A percentile compares a stretch with the other conserved stretches of the same genome.
Conservation (phyloP, 1,140 invertebrate species). For the Cotesia glomerata region DNA sequence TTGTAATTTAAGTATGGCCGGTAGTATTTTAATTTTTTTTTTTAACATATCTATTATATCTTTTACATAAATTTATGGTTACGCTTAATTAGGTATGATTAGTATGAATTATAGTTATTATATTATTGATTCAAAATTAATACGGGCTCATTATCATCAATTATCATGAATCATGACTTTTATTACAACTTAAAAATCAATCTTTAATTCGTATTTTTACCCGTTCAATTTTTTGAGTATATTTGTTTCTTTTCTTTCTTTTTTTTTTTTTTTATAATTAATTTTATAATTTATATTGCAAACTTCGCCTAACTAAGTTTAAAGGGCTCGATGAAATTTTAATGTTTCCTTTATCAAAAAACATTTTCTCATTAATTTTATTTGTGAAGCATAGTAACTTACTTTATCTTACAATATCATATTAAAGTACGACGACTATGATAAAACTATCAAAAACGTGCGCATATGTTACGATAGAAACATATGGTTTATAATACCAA, state of each 20-base stretch:
- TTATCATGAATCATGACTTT: neutral
- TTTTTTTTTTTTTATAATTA: neutral
- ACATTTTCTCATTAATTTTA: neutral
- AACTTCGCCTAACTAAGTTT: conserved; percentile 5
- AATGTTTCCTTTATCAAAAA: neutral
- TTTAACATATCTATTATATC: conserved; percentile 29
- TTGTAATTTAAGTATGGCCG: conserved; percentile 57
- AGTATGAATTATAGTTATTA: conserved; percentile 1
- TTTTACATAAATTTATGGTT: conserved; percentile 42
- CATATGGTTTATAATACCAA: no score
- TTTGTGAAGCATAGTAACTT: conserved; percentile 1
- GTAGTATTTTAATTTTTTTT: conserved; percentile 48
- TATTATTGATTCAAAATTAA: conserved; percentile 5
- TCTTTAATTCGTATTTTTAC: conserved; percentile 9
- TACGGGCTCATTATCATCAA: neutral
- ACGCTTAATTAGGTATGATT: conserved; percentile 33
- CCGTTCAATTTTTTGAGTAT: no score
- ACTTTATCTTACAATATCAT: no score
- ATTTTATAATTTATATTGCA: conserved; percentile 25
- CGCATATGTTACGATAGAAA: no score
- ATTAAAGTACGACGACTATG: no score
- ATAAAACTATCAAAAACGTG: no score
- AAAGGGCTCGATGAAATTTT: neutral
- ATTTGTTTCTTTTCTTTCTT: neutral
- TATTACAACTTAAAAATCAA: conserved; percentile 1